Evolutionary conservation across 2,888 invertebrate species (phyloP).

Genomic region (Idaea straminata): DNA sequence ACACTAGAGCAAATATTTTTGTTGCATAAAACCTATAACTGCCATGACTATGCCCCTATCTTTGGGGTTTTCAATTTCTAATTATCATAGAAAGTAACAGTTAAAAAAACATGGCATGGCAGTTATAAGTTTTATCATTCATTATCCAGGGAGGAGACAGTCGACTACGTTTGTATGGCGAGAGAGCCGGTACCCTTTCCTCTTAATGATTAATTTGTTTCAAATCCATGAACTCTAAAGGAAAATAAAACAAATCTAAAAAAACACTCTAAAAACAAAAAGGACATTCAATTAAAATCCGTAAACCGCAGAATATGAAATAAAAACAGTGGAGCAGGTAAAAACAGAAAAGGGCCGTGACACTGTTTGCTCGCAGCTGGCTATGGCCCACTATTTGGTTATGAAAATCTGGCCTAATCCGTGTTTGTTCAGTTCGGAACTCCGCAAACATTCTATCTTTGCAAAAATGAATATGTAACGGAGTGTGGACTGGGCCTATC

Average conservation of each 20-base stretch:
- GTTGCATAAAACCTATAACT: too few species aligned
- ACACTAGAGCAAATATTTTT: too few species aligned
- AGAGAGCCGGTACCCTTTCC: too few species aligned
- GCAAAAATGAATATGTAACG: conserved; percentile 40
- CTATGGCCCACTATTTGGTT: conserved; percentile 47
- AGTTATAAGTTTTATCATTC: too few species aligned
- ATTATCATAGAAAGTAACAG: too few species aligned
- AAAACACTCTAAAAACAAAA: neutral
- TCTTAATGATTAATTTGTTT: neutral
- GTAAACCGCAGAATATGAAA: neutral
- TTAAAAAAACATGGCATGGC: too few species aligned
- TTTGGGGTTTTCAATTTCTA: too few species aligned
- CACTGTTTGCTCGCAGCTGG: conserved; percentile 11
- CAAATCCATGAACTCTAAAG: neutral
- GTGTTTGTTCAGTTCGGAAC: conserved; percentile 49
- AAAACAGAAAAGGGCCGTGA: conserved; percentile 11
- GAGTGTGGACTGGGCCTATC: neutral
- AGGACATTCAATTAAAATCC: neutral
- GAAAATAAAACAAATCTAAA: neutral
- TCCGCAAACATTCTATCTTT: conserved; percentile 40
- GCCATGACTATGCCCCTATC: too few species aligned
- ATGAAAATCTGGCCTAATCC: conserved; percentile 66
- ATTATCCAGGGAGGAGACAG: too few species aligned
- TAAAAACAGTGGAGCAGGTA: neutral
- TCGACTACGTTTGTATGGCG: too few species aligned